Evolutionary conservation across 2,113 vertebrate species (phyloP), one percentile per base, ranked within the genome.

Genomic region (Syngnathus scovelli): DNA sequence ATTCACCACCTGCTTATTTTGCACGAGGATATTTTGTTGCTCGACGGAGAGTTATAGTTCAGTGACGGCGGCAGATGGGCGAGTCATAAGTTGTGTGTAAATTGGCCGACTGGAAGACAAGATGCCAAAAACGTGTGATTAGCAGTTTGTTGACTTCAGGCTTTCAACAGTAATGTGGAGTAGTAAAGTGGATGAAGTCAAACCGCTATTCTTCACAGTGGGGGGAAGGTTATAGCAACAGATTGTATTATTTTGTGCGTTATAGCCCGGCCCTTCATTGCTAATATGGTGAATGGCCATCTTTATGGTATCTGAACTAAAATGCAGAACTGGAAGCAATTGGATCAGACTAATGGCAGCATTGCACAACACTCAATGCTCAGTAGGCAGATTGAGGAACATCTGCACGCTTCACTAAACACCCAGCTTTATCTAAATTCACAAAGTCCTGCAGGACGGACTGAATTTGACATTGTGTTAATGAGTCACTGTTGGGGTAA

Each of bases 381-480:
- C 79, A 76, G 85, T 72, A 61, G 83, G 81, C 82, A 84, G 81
- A 86, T 81, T 84, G 81, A 68, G 66, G 68, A 88, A 75, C 83
- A 89, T 85, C 82, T 87, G 84, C 79, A 70, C 36, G 73, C 76
- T 73, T 74, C 69, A 69, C 73, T 72, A 78, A 77, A 85, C 74
- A 82, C 59, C 38, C 19, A 44, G 66, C 66, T 70, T 72, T 65
- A 71, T 86, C 80, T 60, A 72, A 66, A 79, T 82, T 67, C 79
- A 78, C 78, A 75, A 56, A 79, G 67, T 81, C 71, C 83, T 76
- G 48, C 67, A 77, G 75, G 75, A 74, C 84, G 78, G 79, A 84
- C 77, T 76, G 77, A 83, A 76, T 87, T 49, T 46, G 21, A 61
- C 70, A 82, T 71, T 65, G 74, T 86, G 74, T 80, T 83, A 77